A percentile compares a stretch with the other conserved stretches of the same genome.
Evolutionary conservation across 2,888 invertebrate genomes (phyloP).

Genomic region (Norana najaformis): DNA sequence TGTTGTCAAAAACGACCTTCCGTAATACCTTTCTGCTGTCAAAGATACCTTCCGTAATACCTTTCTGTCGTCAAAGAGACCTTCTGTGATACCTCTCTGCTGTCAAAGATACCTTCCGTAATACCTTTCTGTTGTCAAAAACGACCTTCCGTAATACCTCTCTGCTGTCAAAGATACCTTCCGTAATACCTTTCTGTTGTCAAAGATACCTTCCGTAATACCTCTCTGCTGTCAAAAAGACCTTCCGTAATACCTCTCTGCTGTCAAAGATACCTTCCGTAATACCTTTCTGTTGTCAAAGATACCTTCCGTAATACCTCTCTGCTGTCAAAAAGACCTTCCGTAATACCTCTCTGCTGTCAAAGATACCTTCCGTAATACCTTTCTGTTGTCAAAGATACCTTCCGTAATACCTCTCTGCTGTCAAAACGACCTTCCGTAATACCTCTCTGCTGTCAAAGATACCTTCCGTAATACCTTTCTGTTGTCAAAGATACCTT

Average conservation of each 20-base stretch:
- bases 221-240: too few relatives aligned
- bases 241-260: too few relatives aligned
- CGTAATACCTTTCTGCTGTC: background rate
- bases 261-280: background rate
- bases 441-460: too few relatives aligned
- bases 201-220: background rate
- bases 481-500: too few relatives aligned
- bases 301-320: too few relatives aligned
- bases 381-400: background rate
- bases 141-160: background rate
- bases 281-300: background rate
- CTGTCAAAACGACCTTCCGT: too few relatives aligned
- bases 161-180: background rate
- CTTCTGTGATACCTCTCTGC: too few relatives aligned
- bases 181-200: too few relatives aligned
- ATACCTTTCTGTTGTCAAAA: background rate
- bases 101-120: too few relatives aligned
- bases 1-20: background rate
- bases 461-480: background rate
- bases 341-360: too few relatives aligned
- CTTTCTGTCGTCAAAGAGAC: background rate
- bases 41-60: too few relatives aligned
- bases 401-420: background rate
- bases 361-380: too few relatives aligned
- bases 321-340: background rate